Evolutionary conservation across 2,797 vertebrate genomes (phyloP), one percentile per base, ranked within the genome.

Genomic region (Sparus aurata): DNA sequence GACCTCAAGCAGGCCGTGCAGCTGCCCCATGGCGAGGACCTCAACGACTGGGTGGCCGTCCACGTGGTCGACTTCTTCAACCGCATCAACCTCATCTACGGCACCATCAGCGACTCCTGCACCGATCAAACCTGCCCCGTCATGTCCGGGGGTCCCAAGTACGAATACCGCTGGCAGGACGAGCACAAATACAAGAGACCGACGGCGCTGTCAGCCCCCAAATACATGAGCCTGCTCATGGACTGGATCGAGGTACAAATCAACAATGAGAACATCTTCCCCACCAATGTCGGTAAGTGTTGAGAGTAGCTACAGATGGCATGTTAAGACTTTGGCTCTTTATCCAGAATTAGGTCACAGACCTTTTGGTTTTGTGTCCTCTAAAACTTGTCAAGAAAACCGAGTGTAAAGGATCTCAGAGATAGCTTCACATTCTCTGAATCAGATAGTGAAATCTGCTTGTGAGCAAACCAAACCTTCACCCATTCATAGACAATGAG

Each of bases 11-110:
- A 97, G 73, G 98, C 97, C 0, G 98, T 99, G 64, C 96, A 96
- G 93, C 95, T 99, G 81, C 98, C 98, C 0, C 93, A 96, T 0
- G 97, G 96, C 0, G 98, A 99, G 93, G 97, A 97, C 83, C 96
- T 97, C 69, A 96, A 97, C 0, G 98, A 99, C 89, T 99, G 98
- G 98, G 97, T 99, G 91, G 98, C 98, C 0, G 98, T 99, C 83
- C 97, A 99, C 3, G 98, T 98, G 80, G 98, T 99, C 79, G 98
- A 99, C 93, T 99, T 99, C 95, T 99, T 99, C 92, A 99, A 99
- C 93, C 97, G 98, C 50, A 95, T 99, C 94, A 99, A 99, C 94
- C 97, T 99, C 93, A 98, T 99, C 93, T 99, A 99, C 0, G 98
- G 98, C 94, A 99, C 98, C 89, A 95, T 99, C 93, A 97, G 97